Evolutionary conservation across 2,797 vertebrate species (phyloP), one percentile per base, ranked within the genome.

Genomic region (Loris lydekkerianus): DNA sequence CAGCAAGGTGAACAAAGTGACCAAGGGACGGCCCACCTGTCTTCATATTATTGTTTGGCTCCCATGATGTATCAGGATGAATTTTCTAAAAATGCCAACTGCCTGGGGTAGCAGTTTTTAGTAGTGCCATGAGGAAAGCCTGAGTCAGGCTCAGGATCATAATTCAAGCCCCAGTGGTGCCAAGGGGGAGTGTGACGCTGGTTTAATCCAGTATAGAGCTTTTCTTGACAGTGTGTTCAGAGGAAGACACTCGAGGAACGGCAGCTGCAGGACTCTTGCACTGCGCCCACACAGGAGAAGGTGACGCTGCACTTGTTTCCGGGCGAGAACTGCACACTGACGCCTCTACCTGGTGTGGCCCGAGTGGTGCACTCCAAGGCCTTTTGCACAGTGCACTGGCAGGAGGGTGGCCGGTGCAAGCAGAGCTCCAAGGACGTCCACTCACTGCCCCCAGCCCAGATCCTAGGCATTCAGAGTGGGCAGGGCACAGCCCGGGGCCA

Each of bases 351-450:
- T 0, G 99, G 99, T 0, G 99, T 99, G 96, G 99, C 99, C 40
- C 99, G 99, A 1, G 99, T 99, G 27, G 99, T 99, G 15, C 99
- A 99, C 98, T 99, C 99, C 91, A 99, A 99, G 97, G 99, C 99
- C 93, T 99, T 99, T 96, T 99, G 99, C 97, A 99, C 99, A 0
- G 99, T 99, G 73, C 99, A 99, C 97, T 99, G 99, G 99, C 99
- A 99, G 91, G 99, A 99, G 98, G 99, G 99, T 0, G 99, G 99
- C 88, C 99, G 99, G 96, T 99, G 98, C 97, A 99, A 99, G 81
- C 99, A 99, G 25, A 99, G 98, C 2, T 93, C 99, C 0, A 99
- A 99, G 97, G 99, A 99, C 83, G 63, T 97, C 95, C 98, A 99
- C 49, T 91, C 98, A 1, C 96, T 99, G 5, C 99, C 99, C 5